Evolutionary conservation across 2,888 invertebrate genomes (phyloP).

Genomic region (Drosophila longiperda): DNA sequence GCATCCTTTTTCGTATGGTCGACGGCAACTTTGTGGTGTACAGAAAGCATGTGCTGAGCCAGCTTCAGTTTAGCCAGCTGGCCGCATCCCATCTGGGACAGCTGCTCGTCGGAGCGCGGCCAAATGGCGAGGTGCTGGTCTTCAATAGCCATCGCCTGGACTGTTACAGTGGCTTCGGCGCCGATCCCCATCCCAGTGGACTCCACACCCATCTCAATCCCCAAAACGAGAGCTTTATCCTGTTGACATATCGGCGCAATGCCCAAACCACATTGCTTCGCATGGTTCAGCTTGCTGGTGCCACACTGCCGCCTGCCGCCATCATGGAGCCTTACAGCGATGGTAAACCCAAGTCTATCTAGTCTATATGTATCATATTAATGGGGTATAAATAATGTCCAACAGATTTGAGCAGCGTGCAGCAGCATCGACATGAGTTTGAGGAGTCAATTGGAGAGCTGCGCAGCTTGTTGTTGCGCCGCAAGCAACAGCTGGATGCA

Average conservation of each 20-base stretch:
- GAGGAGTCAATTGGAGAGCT: conserved; percentile 69
- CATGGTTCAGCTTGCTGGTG: conserved; percentile 70
- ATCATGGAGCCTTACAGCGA: conserved; percentile 56
- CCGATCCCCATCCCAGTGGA: conserved; percentile 55
- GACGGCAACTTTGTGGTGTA: conserved; percentile 76
- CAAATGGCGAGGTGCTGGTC: conserved; percentile 70
- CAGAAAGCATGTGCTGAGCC: conserved; percentile 61
- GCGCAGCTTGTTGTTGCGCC: conserved; percentile 72
- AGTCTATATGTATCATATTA: background rate
- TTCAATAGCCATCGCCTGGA: conserved; percentile 77
- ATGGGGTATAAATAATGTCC: background rate
- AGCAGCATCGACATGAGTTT: conserved; percentile 76
- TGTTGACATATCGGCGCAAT: conserved; percentile 61
- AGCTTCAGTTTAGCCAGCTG: conserved; percentile 73
- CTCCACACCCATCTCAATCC: conserved; percentile 66
- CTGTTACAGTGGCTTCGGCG: conserved; percentile 77
- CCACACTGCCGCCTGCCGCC: background rate
- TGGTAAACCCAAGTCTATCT: conserved; percentile 14
- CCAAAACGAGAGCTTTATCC: conserved; percentile 69
- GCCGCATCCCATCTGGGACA: conserved; percentile 52
- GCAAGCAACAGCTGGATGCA: conserved; percentile 63
- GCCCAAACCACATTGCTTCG: conserved; percentile 65
- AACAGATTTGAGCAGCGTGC: conserved; percentile 66
- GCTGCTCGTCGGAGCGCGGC: conserved; percentile 71
- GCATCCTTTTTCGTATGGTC: conserved; percentile 75